These are phyloP conservation scores for Brachylomia viminalis DNA, from an alignment of 2,888 invertebrate genomes.

Conservation along the genomic window DNA sequence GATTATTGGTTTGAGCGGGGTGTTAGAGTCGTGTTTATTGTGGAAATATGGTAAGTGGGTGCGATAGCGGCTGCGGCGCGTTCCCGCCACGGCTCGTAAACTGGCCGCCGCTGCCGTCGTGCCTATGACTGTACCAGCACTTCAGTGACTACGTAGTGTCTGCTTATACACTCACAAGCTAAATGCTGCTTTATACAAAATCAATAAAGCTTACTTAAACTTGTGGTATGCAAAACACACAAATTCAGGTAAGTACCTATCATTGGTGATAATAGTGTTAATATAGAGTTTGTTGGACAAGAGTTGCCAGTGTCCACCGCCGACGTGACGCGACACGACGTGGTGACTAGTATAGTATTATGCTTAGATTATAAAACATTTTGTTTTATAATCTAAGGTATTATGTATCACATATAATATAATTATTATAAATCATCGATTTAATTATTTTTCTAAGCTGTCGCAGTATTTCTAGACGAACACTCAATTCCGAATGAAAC, in stretches of 20 bases:
- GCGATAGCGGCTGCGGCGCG: conserved; percentile 59
- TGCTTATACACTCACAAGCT: conserved; percentile 11
- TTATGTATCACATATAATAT: too few species aligned
- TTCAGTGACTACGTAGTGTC: conserved; percentile 48
- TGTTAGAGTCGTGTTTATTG: conserved; percentile 57
- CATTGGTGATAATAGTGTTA: not conserved
- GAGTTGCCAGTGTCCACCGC: not conserved
- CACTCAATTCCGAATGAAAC: too few species aligned
- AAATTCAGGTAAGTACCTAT: not conserved
- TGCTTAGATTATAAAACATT: too few species aligned
- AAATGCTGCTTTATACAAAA: conserved; percentile 9
- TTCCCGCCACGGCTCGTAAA: conserved; percentile 56
- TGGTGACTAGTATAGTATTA: too few species aligned
- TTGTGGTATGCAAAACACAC: not conserved
- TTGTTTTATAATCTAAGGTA: too few species aligned
- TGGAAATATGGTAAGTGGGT: conserved; percentile 64
- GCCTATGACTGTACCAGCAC: conserved; percentile 43
- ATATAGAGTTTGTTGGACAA: not conserved
- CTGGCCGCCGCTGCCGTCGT: conserved; percentile 57
- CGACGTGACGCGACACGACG: not conserved
- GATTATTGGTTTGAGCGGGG: conserved; percentile 26
- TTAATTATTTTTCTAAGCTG: too few species aligned
- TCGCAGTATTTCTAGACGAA: too few species aligned
- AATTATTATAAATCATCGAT: too few species aligned
- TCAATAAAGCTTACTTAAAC: conserved; percentile 1